Evolutionary conservation across 2,888 invertebrate genomes (phyloP), one percentile per base, ranked within the genome.

Genomic region (Erebia aethiops): DNA sequence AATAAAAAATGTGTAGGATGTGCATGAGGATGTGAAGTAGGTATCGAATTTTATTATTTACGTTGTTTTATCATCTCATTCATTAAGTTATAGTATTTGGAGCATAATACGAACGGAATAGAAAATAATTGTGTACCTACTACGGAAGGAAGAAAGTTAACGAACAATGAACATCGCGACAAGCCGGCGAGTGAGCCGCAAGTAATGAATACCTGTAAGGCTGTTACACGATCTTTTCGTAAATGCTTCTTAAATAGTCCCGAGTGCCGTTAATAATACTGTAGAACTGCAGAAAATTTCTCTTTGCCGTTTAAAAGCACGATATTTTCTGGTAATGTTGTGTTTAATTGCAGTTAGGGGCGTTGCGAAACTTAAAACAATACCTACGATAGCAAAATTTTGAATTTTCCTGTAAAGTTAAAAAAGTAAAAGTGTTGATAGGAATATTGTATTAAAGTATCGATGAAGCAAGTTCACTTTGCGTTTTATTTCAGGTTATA

Each of bases 181-280:
- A 18, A 43, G 62, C 16, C 62, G 62, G 21, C 21, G 13, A 49
- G 49, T 21, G 62, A 46, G 14, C 7, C 46, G 61, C 16, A 18
- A 41, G 18, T 64, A 64, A 64, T 64, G 21, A 64, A 41, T 41
- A 54, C 64, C 54, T 41, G 63, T 63, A 63, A 61, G 43, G 71
- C 70, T 71, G 74, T 71, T 82, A 82, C 80, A 82, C 80, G 58
- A 81, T 81, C 80, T 84, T 85, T 85, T 85, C 79, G 78, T 81
- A 74, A 87, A 86, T 83, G 83, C 82, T 82, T 81, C 82, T 82
- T 82, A 84, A 84, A 84, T 82, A 82, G 81, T 80, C 54, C 79
- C 76, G 79, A 85, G 82, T 83, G 80, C 79, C 76, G 77, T 81
- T 84, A 81, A 79, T 80, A 82, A 81, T 78, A 80, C 78, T 80